Conservation (phyloP, 2,888 invertebrate species). For the Diarsia rubi region DNA sequence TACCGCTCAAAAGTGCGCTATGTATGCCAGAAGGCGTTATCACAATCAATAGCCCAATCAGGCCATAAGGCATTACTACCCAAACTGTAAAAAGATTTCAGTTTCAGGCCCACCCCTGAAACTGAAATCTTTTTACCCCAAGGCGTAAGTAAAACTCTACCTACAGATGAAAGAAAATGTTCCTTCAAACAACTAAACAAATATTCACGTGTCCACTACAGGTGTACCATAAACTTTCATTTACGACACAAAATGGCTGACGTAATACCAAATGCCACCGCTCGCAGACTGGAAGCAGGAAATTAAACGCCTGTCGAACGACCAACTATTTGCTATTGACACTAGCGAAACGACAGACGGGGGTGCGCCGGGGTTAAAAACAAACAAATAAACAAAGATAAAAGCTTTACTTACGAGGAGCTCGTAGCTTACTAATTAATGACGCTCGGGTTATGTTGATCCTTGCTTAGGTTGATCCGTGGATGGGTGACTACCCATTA, state of each 20-base stretch:
- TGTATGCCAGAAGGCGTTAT: too few species aligned
- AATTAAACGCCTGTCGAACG: conserved; percentile 47
- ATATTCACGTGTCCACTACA: neutral
- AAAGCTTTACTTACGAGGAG: conserved; percentile 26
- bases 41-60: too few species aligned
- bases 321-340: conserved; percentile 53
- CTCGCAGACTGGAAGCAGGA: conserved; percentile 44
- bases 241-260: conserved; percentile 31
- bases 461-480: too few species aligned
- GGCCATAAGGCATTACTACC: too few species aligned
- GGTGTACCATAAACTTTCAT: conserved; percentile 19
- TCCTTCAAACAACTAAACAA: neutral
- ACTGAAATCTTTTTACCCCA: too few species aligned
- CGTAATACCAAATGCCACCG: conserved; percentile 22
- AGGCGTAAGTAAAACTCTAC: neutral
- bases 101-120: too few species aligned
- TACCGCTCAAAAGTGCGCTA: too few species aligned
- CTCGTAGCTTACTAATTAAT: too few species aligned
- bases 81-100: too few species aligned
- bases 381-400: conserved; percentile 35
- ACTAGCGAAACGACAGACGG: conserved; percentile 27
- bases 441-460: too few species aligned
- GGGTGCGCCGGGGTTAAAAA: neutral
- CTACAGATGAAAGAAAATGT: neutral
- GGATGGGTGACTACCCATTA: too few species aligned